Evolutionary conservation across 2,797 vertebrate genomes (phyloP).

Genomic region (Pipistrellus nathusii): DNA sequence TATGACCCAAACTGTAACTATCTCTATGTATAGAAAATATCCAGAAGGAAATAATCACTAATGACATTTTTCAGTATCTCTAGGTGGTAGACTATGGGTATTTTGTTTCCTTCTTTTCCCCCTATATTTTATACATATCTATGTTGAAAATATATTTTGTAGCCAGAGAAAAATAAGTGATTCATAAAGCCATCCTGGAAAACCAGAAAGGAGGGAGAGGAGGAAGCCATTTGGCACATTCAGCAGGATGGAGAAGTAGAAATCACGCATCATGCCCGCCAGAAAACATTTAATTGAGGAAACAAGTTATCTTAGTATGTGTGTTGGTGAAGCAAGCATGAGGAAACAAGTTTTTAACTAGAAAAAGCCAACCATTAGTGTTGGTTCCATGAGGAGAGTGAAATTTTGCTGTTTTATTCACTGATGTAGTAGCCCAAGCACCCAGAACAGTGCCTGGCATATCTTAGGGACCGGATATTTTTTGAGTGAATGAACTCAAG

Average conservation of each 20-base stretch:
- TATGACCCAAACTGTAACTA: constrained; percentile 12
- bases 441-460: background rate
- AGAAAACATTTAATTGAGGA: background rate
- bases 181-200: background rate
- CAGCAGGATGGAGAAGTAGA: background rate
- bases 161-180: constrained; percentile 4
- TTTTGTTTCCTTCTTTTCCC: background rate
- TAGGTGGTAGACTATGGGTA: background rate
- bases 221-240: background rate
- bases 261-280: background rate
- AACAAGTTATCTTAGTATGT: background rate
- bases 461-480: background rate
- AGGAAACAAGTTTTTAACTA: background rate
- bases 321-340: background rate
- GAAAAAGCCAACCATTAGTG: background rate
- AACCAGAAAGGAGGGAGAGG: background rate
- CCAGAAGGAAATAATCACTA: constrained; percentile 31
- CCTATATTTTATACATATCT: constrained; percentile 34
- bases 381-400: background rate
- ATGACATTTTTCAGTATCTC: background rate
- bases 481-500: background rate
- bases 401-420: background rate
- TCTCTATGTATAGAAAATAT: background rate
- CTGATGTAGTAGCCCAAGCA: background rate
- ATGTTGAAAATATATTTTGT: constrained; percentile 22